Evolutionary conservation across 2,113 vertebrate genomes (phyloP).

Genomic region (Eira barbara): DNA sequence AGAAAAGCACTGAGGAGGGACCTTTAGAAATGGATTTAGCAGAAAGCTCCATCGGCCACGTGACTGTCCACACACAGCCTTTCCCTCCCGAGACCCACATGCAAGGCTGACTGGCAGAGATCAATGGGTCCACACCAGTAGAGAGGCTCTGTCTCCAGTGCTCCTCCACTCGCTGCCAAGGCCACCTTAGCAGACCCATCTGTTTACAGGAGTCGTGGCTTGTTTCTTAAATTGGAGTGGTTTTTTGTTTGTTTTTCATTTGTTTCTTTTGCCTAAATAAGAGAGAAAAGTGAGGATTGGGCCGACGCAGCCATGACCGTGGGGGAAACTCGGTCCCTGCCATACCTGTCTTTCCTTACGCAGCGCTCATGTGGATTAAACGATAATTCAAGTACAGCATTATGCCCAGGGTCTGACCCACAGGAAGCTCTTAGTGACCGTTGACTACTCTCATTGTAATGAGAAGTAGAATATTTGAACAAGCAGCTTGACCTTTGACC

Average conservation of each 20-base stretch:
- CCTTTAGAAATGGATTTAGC: not conserved
- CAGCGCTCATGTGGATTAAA: not conserved
- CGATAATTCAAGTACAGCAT: not conserved
- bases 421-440: not conserved
- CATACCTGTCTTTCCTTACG: not conserved
- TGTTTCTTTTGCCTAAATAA: not conserved
- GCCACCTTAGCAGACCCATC: not conserved
- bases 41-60: not conserved
- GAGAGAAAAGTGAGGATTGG: not conserved
- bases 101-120: not conserved
- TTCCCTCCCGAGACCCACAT: not conserved
- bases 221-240: not conserved
- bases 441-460: not conserved
- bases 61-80: not conserved
- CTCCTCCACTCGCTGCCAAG: fast-evolving
- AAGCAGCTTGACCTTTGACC: not conserved
- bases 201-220: not conserved
- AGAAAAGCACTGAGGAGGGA: not conserved
- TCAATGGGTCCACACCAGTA: not conserved
- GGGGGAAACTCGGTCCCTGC: not conserved
- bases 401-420: not conserved
- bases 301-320: not conserved
- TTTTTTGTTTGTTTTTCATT: no score
- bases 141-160: fast-evolving
- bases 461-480: not conserved